These are phyloP conservation scores for Cerastis rubricosa DNA, from an alignment of 2,888 invertebrate species.

Conservation along the genomic window DNA sequence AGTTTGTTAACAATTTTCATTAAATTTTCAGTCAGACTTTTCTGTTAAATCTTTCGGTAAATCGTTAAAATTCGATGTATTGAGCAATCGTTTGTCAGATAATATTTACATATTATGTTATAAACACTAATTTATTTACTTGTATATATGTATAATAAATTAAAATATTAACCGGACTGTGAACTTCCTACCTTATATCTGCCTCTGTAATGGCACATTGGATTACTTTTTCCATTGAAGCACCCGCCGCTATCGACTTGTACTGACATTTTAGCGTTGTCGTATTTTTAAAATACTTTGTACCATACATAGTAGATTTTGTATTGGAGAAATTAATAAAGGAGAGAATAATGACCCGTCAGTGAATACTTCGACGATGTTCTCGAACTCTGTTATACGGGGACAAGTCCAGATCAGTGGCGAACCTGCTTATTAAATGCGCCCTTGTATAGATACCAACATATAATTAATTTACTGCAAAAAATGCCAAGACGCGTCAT, in stretches of 20 bases:
- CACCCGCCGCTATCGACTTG: conserved; percentile 54
- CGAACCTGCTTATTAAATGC: neutral
- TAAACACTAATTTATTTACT: conserved; percentile 47
- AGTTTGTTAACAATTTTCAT: neutral
- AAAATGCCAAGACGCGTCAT: conserved; percentile 24
- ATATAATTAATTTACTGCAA: conserved; percentile 1
- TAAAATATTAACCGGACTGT: conserved; percentile 67
- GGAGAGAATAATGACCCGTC: conserved; percentile 23
- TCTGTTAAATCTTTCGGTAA: conserved; percentile 13
- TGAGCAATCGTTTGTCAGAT: conserved; percentile 52
- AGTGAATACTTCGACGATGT: neutral
- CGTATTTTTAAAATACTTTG: conserved; percentile 80
- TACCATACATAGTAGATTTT: conserved; percentile 78
- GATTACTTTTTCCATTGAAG: conserved; percentile 69
- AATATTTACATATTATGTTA: conserved; percentile 60
- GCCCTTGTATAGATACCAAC: neutral
- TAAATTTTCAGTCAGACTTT: conserved; percentile 31
- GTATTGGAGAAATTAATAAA: conserved; percentile 42
- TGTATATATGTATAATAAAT: conserved; percentile 55
- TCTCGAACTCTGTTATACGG: neutral
- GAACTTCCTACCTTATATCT: conserved; percentile 67
- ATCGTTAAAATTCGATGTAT: conserved; percentile 34
- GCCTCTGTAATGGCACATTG: conserved; percentile 87
- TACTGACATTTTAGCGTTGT: conserved; percentile 52
- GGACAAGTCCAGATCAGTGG: neutral